phyloP scores from a whole-genome alignment of 2,888 invertebrate species.

The Apantesis nais region DNA sequence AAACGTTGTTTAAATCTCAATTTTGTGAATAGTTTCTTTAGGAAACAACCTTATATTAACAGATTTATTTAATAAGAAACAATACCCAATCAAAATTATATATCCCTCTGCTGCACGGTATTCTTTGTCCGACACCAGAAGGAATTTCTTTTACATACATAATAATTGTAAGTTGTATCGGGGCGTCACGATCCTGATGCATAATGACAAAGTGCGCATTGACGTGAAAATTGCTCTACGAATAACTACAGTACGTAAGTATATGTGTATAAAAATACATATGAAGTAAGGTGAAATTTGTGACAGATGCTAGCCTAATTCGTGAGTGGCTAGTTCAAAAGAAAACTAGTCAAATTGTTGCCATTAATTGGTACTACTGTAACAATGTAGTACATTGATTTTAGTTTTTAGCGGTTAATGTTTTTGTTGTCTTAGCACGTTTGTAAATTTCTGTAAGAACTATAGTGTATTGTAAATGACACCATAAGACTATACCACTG shows the following conservation, averaged over 20 bases:
- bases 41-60: background rate
- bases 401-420: no score
- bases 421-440: no score
- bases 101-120: conserved; percentile 54
- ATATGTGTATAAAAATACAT: conserved; percentile 46
- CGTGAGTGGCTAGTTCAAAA: conserved; percentile 11
- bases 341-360: no score
- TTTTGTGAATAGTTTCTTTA: background rate
- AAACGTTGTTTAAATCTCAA: conserved; percentile 7
- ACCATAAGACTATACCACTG: no score
- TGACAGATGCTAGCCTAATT: conserved; percentile 34
- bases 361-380: no score
- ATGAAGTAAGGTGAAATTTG: conserved; percentile 43
- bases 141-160: conserved; percentile 85
- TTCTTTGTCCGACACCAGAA: conserved; percentile 69
- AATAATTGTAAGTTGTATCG: conserved; percentile 85
- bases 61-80: background rate
- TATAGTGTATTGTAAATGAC: no score
- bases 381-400: no score
- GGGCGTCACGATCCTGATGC: conserved; percentile 85
- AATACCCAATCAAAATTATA: background rate
- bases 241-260: conserved; percentile 50
- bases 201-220: conserved; percentile 84
- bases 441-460: no score
- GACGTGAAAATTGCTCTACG: conserved; percentile 83